Conservation (phyloP, 2,797 vertebrate species). For the Acrossocheilus fasciatus region DNA sequence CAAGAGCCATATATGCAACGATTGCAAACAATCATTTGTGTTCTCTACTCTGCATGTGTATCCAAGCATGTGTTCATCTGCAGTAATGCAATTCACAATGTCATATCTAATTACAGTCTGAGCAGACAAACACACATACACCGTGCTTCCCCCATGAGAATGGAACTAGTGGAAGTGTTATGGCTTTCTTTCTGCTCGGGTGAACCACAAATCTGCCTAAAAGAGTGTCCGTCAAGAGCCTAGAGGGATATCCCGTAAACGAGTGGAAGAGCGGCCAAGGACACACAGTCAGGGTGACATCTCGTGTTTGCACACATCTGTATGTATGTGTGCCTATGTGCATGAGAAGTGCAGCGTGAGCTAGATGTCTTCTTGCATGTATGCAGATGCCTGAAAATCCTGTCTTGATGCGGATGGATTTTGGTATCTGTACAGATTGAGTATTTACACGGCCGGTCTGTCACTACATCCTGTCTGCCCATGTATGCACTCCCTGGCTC, state of each 20-base stretch:
- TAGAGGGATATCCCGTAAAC: slow-evolving; percentile 68
- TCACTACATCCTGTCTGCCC: slow-evolving; percentile 9
- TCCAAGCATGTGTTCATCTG: slow-evolving; percentile 74
- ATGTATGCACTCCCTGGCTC: not conserved
- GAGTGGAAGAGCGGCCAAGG: slow-evolving; percentile 67
- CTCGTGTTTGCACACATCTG: slow-evolving; percentile 18
- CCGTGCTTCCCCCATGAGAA: slow-evolving; percentile 43
- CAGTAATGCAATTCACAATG: slow-evolving; percentile 70
- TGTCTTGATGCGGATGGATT: not conserved
- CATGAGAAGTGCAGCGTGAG: slow-evolving; percentile 32
- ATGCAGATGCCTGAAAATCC: slow-evolving; percentile 30
- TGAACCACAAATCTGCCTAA: slow-evolving; percentile 70
- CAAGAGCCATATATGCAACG: slow-evolving; percentile 35
- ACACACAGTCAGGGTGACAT: slow-evolving; percentile 58
- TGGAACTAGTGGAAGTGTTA: slow-evolving; percentile 27
- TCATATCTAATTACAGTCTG: slow-evolving; percentile 71
- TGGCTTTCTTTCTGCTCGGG: slow-evolving; percentile 69
- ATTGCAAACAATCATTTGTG: slow-evolving; percentile 52
- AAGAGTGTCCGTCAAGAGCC: slow-evolving; percentile 69
- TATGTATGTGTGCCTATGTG: not conserved
- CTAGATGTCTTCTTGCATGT: slow-evolving; percentile 25
- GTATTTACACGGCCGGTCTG: slow-evolving; percentile 12
- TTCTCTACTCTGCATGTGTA: slow-evolving; percentile 63
- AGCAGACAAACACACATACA: slow-evolving; percentile 35
- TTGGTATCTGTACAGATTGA: not conserved